Conservation (phyloP, 2,888 invertebrate genomes). For the Sesamia inferens region DNA sequence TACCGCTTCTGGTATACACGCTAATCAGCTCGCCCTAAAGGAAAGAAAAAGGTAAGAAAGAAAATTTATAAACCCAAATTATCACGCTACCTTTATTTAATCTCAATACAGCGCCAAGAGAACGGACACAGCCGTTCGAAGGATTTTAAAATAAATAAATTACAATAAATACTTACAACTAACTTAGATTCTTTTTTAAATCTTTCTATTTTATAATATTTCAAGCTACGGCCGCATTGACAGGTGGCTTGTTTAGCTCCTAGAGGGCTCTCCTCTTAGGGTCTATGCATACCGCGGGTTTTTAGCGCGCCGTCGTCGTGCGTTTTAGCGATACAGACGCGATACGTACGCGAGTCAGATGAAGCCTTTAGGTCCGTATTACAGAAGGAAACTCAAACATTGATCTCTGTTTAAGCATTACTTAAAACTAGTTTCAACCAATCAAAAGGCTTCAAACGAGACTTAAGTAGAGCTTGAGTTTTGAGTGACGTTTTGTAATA, state of each 20-base stretch:
- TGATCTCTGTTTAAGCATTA: too few species aligned
- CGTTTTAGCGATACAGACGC: too few species aligned
- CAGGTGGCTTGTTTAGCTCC: not conserved
- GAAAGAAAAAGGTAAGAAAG: not conserved
- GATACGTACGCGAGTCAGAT: too few species aligned
- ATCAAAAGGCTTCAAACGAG: too few species aligned
- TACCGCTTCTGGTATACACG: not conserved
- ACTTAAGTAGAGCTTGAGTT: too few species aligned
- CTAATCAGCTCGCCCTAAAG: too few species aligned
- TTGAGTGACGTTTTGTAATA: too few species aligned
- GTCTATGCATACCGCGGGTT: too few species aligned
- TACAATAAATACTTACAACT: conserved; percentile 36
- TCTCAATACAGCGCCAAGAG: not conserved
- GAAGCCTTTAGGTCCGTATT: too few species aligned
- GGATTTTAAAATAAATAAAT: not conserved
- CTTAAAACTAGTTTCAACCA: too few species aligned
- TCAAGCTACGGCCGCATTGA: not conserved
- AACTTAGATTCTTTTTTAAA: not conserved
- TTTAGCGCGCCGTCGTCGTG: too few species aligned
- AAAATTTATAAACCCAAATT: conserved; percentile 17
- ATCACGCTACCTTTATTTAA: conserved; percentile 23
- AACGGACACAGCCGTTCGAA: conserved; percentile 7
- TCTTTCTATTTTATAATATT: not conserved
- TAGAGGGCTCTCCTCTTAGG: not conserved
- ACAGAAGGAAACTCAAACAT: too few species aligned